Evolutionary conservation across 2,888 invertebrate species (phyloP).

Genomic region (Ecliptopera silaceata): DNA sequence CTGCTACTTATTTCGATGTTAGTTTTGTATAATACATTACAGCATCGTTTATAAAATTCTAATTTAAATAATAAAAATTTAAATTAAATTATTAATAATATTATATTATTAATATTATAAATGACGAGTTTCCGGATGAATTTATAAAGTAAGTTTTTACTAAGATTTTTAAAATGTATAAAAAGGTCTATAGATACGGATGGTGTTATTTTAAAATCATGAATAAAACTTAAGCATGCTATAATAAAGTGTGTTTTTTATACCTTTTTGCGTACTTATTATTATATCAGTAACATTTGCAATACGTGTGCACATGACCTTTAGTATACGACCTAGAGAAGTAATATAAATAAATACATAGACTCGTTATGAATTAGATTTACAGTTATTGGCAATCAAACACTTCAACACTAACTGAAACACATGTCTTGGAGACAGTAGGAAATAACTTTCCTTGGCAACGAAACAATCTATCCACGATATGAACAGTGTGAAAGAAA

Average conservation of each 20-base stretch:
- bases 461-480: conserved; percentile 50
- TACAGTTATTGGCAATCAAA: conserved; percentile 69
- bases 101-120: too few relatives aligned
- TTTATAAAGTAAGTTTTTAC: too few relatives aligned
- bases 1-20: neutral
- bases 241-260: too few relatives aligned
- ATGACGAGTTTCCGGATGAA: too few relatives aligned
- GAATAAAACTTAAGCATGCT: too few relatives aligned
- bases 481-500: conserved; percentile 51
- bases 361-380: conserved; percentile 70
- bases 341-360: conserved; percentile 50
- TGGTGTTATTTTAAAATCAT: too few relatives aligned
- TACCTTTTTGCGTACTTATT: too few relatives aligned
- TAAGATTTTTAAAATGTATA: too few relatives aligned
- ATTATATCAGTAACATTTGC: conserved; percentile 53
- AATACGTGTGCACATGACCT: conserved; percentile 39
- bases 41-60: too few relatives aligned
- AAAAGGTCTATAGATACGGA: too few relatives aligned
- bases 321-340: conserved; percentile 25
- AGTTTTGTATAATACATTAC: conserved; percentile 36
- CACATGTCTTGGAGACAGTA: conserved; percentile 62
- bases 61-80: too few relatives aligned
- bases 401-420: conserved; percentile 59
- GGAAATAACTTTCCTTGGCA: conserved; percentile 70
- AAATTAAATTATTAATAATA: too few relatives aligned